Evolutionary conservation across 2,888 invertebrate genomes (phyloP).

Genomic region (Acleris laterana): DNA sequence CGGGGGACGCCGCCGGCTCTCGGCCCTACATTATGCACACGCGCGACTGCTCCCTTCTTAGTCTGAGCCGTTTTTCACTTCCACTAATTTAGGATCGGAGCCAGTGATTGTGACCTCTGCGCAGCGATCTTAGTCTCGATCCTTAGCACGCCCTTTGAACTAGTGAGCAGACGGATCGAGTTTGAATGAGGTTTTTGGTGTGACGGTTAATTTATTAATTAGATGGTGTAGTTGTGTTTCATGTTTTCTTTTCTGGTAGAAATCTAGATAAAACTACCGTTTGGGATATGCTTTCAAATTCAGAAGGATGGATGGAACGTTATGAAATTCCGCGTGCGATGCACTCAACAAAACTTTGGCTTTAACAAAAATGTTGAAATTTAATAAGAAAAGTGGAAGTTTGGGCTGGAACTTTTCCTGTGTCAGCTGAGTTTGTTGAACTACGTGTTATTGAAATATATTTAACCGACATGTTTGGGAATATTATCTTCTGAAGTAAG

Average conservation of each 20-base stretch:
- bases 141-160: conserved; percentile 25
- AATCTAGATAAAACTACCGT: not conserved
- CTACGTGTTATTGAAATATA: conserved; percentile 28
- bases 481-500: not conserved
- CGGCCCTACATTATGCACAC: conserved; percentile 71
- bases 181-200: too few relatives aligned
- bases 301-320: conserved; percentile 14
- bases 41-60: conserved; percentile 54
- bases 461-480: conserved; percentile 15
- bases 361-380: conserved; percentile 34
- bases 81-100: conserved; percentile 36
- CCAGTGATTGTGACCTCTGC: conserved; percentile 35
- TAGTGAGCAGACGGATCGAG: not conserved
- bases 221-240: too few relatives aligned
- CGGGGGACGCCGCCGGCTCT: conserved; percentile 54
- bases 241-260: too few relatives aligned
- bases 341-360: conserved; percentile 33
- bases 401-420: conserved; percentile 26
- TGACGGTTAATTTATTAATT: too few relatives aligned
- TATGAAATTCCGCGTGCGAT: conserved; percentile 36
- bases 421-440: conserved; percentile 32
- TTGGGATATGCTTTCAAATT: conserved; percentile 14
- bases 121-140: conserved; percentile 32
- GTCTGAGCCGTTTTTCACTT: conserved; percentile 37
- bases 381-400: conserved; percentile 37